Evolutionary conservation across 2,888 invertebrate genomes (phyloP).

Genomic region (Volucella inanis): DNA sequence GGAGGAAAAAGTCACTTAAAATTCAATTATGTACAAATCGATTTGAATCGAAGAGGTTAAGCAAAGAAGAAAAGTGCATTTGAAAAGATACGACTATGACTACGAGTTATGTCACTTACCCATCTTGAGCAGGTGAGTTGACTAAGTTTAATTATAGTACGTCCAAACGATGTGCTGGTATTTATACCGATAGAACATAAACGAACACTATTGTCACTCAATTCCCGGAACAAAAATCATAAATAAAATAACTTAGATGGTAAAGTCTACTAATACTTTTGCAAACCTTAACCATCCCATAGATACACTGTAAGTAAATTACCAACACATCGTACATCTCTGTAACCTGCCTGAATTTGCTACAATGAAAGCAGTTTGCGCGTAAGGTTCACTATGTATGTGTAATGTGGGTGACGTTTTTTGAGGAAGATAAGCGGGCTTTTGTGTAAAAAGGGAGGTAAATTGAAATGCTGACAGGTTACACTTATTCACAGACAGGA

Average conservation of each 20-base stretch:
- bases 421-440: too few species aligned
- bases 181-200: slow-evolving; percentile 61
- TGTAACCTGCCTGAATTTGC: too few species aligned
- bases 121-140: slow-evolving; percentile 72
- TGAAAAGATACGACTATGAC: background rate
- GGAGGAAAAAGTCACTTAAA: slow-evolving; percentile 35
- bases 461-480: too few species aligned
- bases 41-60: slow-evolving; percentile 8
- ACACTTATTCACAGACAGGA: too few species aligned
- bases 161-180: slow-evolving; percentile 51
- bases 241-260: too few species aligned
- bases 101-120: slow-evolving; percentile 58
- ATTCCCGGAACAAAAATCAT: slow-evolving; percentile 9
- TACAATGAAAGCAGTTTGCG: too few species aligned
- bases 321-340: too few species aligned
- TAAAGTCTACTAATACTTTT: too few species aligned
- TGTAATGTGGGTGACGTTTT: too few species aligned
- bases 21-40: too few species aligned
- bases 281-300: background rate
- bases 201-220: slow-evolving; percentile 25
- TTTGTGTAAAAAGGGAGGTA: too few species aligned
- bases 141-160: slow-evolving; percentile 69
- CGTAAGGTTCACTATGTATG: too few species aligned
- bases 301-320: background rate
- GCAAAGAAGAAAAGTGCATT: background rate